Evolutionary conservation across 2,888 invertebrate genomes (phyloP).

Genomic region (Doris montereyensis): DNA sequence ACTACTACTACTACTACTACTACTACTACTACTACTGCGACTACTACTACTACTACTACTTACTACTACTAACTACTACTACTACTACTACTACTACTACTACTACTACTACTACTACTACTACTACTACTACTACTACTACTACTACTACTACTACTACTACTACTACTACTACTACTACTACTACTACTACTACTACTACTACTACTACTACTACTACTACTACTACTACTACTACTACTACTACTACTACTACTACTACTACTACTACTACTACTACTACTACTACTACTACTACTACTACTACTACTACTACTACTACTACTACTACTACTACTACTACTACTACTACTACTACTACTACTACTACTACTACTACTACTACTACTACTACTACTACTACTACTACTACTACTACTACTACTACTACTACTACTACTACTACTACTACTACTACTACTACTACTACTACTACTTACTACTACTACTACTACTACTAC

Average conservation of each 20-base stretch:
- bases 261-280: background rate
- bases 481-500: background rate
- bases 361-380: background rate
- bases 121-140: slow-evolving; percentile 27
- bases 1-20: slow-evolving; percentile 27
- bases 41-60: too few species aligned
- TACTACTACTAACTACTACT: too few species aligned
- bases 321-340: slow-evolving; percentile 26
- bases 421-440: slow-evolving; percentile 24
- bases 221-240: slow-evolving; percentile 13
- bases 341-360: background rate
- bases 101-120: slow-evolving; percentile 24
- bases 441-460: slow-evolving; percentile 27
- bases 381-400: slow-evolving; percentile 24
- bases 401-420: slow-evolving; percentile 27
- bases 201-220: slow-evolving; percentile 5
- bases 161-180: slow-evolving; percentile 26
- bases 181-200: background rate
- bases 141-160: slow-evolving; percentile 26
- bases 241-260: slow-evolving; percentile 15
- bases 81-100: background rate
- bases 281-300: slow-evolving; percentile 1
- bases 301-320: slow-evolving; percentile 15
- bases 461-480: too few species aligned
- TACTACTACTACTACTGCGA: background rate